Percentiles rank a stretch among this genome's conserved stretches.
phyloP scores from a whole-genome alignment of 2,888 invertebrate genomes.

The Dyspetes luteomarginatus region DNA sequence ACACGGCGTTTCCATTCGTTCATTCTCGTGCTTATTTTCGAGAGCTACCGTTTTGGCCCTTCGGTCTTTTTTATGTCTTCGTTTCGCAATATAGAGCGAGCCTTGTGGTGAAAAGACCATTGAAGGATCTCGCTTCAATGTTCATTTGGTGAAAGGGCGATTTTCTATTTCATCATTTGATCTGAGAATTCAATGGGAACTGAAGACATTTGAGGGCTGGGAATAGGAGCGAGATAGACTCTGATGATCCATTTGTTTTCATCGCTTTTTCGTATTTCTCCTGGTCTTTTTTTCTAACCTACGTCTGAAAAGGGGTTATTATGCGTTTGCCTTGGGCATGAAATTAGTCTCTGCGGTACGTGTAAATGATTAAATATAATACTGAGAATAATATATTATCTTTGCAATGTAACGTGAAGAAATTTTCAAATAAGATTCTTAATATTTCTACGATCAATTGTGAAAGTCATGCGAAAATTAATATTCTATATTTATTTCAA shows the following conservation, averaged over 20 bases:
- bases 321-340: no score
- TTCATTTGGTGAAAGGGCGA: conserved; percentile 34
- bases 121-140: not conserved
- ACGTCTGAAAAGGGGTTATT: no score
- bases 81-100: not conserved
- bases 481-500: no score
- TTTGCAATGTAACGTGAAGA: no score
- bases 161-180: conserved; percentile 39
- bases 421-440: no score
- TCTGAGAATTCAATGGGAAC: conserved; percentile 3
- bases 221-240: conserved; percentile 1
- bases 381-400: no score
- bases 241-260: conserved; percentile 14
- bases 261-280: not conserved
- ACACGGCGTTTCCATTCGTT: conserved; percentile 3
- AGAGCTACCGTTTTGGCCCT: conserved; percentile 23
- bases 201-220: conserved; percentile 3
- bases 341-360: no score
- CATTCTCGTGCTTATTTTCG: conserved; percentile 6
- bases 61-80: conserved; percentile 7
- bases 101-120: not conserved
- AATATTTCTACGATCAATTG: no score
- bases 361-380: no score
- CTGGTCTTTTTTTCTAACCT: not conserved
- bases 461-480: no score